phyloP scores from a whole-genome alignment of 2,888 invertebrate genomes.

The Agonopterix alstromeriana region DNA sequence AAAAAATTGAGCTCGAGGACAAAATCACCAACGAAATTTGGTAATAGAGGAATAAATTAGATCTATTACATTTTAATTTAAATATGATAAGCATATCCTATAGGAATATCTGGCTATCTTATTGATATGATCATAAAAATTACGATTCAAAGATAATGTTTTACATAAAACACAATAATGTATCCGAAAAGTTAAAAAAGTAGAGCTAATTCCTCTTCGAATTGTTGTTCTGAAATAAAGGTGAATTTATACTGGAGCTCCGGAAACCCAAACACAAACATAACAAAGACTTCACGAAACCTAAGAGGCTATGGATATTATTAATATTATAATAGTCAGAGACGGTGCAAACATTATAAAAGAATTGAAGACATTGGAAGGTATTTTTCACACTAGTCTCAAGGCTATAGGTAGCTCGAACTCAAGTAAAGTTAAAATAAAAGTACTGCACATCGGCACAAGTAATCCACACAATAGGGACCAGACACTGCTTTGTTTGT shows the following conservation, averaged over 20 bases:
- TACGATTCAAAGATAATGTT: too few relatives aligned
- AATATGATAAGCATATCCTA: too few relatives aligned
- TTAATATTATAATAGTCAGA: conserved; percentile 19
- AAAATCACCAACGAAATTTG: conserved; percentile 20
- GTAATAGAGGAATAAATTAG: too few relatives aligned
- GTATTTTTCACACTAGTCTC: conserved; percentile 21
- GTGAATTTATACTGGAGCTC: conserved; percentile 41
- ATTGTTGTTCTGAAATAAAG: conserved; percentile 3
- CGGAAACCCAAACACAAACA: conserved; percentile 42
- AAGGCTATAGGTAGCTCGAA: too few relatives aligned
- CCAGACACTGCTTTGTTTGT: too few relatives aligned
- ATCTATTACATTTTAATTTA: too few relatives aligned
- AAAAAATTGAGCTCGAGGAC: conserved; percentile 40
- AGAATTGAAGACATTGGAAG: conserved; percentile 31
- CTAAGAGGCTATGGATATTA: conserved; percentile 33
- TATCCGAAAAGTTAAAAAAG: neutral
- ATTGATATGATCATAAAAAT: too few relatives aligned
- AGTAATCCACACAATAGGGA: too few relatives aligned
- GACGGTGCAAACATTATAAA: conserved; percentile 20
- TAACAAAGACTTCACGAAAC: conserved; percentile 42
- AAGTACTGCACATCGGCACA: too few relatives aligned
- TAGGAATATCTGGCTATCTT: too few relatives aligned
- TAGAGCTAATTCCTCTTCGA: neutral
- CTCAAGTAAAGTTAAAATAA: too few relatives aligned
- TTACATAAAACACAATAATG: too few relatives aligned